Percentiles rank a stretch among this genome's conserved stretches.
These are phyloP conservation scores for Cordylochernes scorpioides DNA, from an alignment of 2,888 invertebrate species.

Conservation along the genomic window DNA sequence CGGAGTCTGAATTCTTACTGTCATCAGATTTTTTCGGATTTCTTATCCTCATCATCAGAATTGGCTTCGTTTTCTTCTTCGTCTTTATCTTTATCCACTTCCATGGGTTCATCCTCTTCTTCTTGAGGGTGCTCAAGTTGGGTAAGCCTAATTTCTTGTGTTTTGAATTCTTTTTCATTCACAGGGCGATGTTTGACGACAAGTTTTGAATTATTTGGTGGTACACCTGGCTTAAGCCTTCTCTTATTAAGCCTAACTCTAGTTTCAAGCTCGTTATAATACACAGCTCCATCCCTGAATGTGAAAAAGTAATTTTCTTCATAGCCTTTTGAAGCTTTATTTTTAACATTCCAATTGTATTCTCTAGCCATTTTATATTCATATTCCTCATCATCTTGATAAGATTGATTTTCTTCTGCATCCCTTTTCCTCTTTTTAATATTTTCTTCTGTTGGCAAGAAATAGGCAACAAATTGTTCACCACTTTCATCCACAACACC, in stretches of 20 bases:
- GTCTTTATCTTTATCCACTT: no score
- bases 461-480: slow-evolving; percentile 96
- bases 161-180: slow-evolving; percentile 52
- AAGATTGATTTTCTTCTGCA: slow-evolving; percentile 41
- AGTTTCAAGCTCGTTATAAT: slow-evolving; percentile 27
- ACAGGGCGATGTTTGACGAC: slow-evolving; percentile 71
- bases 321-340: slow-evolving; percentile 74
- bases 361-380: slow-evolving; percentile 92
- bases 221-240: slow-evolving; percentile 44
- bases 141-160: no score
- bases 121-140: no score
- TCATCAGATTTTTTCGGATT: no score
- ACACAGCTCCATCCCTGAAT: slow-evolving; percentile 61
- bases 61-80: no score
- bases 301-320: slow-evolving; percentile 94
- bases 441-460: slow-evolving; percentile 78
- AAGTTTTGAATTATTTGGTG: slow-evolving; percentile 43
- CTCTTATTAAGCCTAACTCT: slow-evolving; percentile 66
- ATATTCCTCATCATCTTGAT: slow-evolving; percentile 68
- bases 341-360: slow-evolving; percentile 98
- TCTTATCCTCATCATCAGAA: no score
- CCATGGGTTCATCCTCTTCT: no score
- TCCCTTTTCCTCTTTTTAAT: slow-evolving; percentile 63
- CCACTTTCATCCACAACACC: slow-evolving; percentile 99
- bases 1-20: no score